Evolutionary conservation across 2,797 vertebrate species (phyloP).

Genomic region (Otolemur crassicaudatus): DNA sequence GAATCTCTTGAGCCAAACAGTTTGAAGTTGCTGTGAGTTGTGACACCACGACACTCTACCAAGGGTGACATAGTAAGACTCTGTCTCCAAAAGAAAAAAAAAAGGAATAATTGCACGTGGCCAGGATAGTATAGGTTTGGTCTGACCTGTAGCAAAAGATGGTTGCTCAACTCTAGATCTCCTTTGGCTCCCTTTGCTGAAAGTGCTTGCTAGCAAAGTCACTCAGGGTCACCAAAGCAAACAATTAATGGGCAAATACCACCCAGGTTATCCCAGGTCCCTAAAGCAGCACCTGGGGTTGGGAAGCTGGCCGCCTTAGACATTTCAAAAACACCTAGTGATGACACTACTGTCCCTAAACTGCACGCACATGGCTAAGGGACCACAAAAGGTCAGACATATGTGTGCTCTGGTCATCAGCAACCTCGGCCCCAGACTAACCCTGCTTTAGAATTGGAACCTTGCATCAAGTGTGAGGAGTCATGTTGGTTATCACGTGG

Average conservation of each 20-base stretch:
- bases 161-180: neutral
- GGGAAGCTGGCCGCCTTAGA: neutral
- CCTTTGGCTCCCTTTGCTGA: neutral
- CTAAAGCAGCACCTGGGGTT: neutral
- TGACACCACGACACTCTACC: too few relatives aligned
- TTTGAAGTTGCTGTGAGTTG: too few relatives aligned
- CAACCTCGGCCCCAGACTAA: neutral
- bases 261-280: neutral
- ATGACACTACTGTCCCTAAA: neutral
- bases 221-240: neutral
- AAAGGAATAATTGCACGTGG: neutral
- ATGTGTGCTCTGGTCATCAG: neutral
- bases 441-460: neutral
- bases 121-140: neutral
- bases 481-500: neutral
- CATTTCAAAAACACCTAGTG: neutral
- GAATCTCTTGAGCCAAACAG: too few relatives aligned
- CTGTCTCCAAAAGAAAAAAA: too few relatives aligned
- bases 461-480: neutral
- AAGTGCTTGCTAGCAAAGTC: conserved; percentile 20
- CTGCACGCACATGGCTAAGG: neutral
- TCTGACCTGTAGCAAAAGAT: neutral
- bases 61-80: too few relatives aligned
- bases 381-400: neutral
- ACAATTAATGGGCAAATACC: neutral